phyloP scores from a whole-genome alignment of 92 coral and sea anemone genomes.

The Siderastrea radians region DNA sequence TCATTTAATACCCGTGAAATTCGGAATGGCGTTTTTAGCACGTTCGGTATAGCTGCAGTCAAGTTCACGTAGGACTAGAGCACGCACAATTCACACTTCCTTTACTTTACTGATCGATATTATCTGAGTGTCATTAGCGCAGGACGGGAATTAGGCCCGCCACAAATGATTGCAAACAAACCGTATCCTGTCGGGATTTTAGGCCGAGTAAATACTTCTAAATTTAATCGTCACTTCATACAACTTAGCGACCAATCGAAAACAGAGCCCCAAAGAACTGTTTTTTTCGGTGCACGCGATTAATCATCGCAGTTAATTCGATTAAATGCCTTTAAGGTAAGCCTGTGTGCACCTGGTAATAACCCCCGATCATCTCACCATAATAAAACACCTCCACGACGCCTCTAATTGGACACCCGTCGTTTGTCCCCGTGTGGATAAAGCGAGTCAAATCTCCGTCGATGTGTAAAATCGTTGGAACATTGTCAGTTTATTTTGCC shows the following conservation, averaged over 20 bases:
- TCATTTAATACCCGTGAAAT: not conserved
- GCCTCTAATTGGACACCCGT: constrained; percentile 27
- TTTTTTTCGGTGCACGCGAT: constrained; percentile 48
- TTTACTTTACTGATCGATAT: constrained; percentile 17
- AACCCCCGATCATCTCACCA: constrained; percentile 24
- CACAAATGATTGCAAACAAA: constrained; percentile 34
- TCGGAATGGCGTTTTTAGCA: not conserved
- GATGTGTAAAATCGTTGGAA: constrained; percentile 8
- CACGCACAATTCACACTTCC: constrained; percentile 21
- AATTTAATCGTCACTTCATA: constrained; percentile 50
- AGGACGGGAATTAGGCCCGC: constrained; percentile 20
- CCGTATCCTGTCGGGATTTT: constrained; percentile 49
- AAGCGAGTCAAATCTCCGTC: not conserved
- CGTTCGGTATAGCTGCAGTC: not conserved
- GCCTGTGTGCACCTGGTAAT: constrained; percentile 55
- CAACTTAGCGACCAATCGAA: constrained; percentile 31
- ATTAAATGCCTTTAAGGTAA: constrained; percentile 53
- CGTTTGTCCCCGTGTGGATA: constrained; percentile 1
- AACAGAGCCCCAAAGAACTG: constrained; percentile 4
- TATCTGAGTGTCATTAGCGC: constrained; percentile 42
- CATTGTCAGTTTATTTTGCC: constrained; percentile 12
- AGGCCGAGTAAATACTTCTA: constrained; percentile 25
- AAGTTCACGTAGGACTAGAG: not conserved
- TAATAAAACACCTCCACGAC: constrained; percentile 25
- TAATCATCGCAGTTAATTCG: constrained; percentile 58